Base-by-base conservation (phyloP, 1,140 invertebrate species). In the Achroia grisella region DNA sequence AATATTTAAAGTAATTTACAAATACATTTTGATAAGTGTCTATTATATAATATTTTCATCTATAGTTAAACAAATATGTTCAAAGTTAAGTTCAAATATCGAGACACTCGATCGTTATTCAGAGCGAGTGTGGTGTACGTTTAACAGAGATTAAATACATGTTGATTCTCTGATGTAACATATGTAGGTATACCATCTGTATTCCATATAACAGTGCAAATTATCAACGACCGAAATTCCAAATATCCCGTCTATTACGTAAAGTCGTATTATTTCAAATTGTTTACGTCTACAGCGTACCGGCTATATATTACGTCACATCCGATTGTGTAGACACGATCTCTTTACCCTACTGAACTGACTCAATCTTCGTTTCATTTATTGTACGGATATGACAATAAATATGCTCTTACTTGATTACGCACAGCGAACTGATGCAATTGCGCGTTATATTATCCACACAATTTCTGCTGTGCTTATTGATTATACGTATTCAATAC, bases 191-290 rank as follows among this genome's bases (percentile, higher is more conserved):
- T 31, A 45, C 44, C 34, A 59, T 70, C 58, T 54, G 54, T 67
- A 70, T 66, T 66, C 63, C 13, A 23, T 30, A 39, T 29, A 48
- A 30, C 30, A 23, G 42, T 28, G 35, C n/a, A 39, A 35, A 40
- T 11, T 53, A 56, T 50, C 36, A 36, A 44, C 23, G 43, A 50
- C 43, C 52, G 33, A 67, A 61, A 64, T 67, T 58, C 48, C 39
- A 39, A 56, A 23, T 58, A 49, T 52, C 49, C 48, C 39, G 27
- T 17, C 23, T 32, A 47, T 70, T 73, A 39, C 56, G 45, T 61
- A 60, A 68, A n/a, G 58, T 52, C 39, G 36, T 48, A 63, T 62
- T 48, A 67, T 60, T 62, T 54, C 44, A 60, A 63, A 47, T 66
- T 46, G 44, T 55, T 60, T 52, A 57, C 44, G 44, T 35, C 36